Percentiles rank a stretch among this genome's conserved stretches.
Conservation (phyloP, 1,140 invertebrate species). For the Chlorops oryzae region DNA sequence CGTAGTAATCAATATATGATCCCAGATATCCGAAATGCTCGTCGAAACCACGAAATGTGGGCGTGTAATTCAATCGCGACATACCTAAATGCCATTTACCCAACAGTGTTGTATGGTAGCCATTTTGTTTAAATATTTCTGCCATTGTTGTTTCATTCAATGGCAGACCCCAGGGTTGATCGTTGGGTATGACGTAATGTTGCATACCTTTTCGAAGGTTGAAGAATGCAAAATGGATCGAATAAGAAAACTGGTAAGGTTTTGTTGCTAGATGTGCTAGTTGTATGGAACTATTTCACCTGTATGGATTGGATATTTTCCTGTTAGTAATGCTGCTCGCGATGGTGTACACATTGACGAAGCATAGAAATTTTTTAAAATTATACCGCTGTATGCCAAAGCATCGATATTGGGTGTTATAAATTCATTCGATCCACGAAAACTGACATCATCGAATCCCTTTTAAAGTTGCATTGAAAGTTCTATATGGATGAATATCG, state of each 20-base stretch:
- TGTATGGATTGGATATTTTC: slow-evolving; percentile 74
- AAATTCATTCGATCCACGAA: slow-evolving; percentile 80
- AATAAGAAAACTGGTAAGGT: neutral
- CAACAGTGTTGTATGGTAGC: slow-evolving; percentile 74
- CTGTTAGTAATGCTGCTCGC: slow-evolving; percentile 71
- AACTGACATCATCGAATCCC: slow-evolving; percentile 87
- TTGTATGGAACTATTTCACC: slow-evolving; percentile 52
- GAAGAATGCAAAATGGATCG: neutral
- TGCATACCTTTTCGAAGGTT: slow-evolving; percentile 62
- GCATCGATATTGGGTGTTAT: slow-evolving; percentile 80
- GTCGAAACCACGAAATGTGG: slow-evolving; percentile 73
- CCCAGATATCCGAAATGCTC: slow-evolving; percentile 76
- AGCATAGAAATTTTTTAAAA: slow-evolving; percentile 69
- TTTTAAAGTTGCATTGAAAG: no score
- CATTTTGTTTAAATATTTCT: slow-evolving; percentile 64
- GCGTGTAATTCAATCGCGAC: slow-evolving; percentile 63
- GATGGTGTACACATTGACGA: slow-evolving; percentile 73
- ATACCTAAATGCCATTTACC: slow-evolving; percentile 88
- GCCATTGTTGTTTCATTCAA: slow-evolving; percentile 68
- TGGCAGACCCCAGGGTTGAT: slow-evolving; percentile 68
- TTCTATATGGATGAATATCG: no score
- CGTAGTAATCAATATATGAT: slow-evolving; percentile 77
- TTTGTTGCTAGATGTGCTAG: neutral
- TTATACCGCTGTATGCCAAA: slow-evolving; percentile 69
- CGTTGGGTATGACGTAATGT: slow-evolving; percentile 66